Conservation (phyloP, 2,113 vertebrate species). For the Phrynosoma platyrhinos region DNA sequence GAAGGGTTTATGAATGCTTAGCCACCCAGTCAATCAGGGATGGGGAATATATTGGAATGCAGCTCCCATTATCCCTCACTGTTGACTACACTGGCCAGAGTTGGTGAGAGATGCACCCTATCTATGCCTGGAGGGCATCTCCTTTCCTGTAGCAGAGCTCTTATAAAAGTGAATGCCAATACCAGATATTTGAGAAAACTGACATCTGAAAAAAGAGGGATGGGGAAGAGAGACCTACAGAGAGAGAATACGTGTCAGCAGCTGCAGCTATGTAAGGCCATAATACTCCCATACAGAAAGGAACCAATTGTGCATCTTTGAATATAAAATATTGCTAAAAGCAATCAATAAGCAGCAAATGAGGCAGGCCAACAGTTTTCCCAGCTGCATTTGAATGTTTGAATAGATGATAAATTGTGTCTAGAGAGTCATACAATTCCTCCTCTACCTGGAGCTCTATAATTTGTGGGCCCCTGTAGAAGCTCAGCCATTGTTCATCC, state of each 20-base stretch:
- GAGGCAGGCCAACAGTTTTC: conserved; percentile 10
- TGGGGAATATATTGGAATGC: not conserved
- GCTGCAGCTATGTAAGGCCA: not conserved
- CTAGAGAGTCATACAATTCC: not conserved
- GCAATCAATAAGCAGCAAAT: conserved; percentile 8
- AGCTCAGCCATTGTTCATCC: conserved; percentile 5
- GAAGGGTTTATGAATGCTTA: not conserved
- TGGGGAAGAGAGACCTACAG: not conserved
- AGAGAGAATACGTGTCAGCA: not conserved
- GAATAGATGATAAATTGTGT: not conserved
- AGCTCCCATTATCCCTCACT: not conserved
- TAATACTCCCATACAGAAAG: conserved; percentile 10
- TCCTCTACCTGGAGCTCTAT: not conserved
- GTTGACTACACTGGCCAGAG: not conserved
- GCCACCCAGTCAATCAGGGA: not conserved
- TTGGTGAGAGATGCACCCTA: not conserved
- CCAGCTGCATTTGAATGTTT: not conserved
- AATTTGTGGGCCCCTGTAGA: conserved; percentile 13
- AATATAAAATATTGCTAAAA: conserved; percentile 7
- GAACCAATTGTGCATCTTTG: not conserved
- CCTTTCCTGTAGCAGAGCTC: not conserved
- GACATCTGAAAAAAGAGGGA: not conserved
- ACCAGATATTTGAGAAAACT: not conserved
- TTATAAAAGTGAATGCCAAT: not conserved
- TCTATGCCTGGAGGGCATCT: not conserved